These are phyloP conservation scores for Rhagonycha lutea DNA, from an alignment of 2,888 invertebrate species.

Conservation along the genomic window DNA sequence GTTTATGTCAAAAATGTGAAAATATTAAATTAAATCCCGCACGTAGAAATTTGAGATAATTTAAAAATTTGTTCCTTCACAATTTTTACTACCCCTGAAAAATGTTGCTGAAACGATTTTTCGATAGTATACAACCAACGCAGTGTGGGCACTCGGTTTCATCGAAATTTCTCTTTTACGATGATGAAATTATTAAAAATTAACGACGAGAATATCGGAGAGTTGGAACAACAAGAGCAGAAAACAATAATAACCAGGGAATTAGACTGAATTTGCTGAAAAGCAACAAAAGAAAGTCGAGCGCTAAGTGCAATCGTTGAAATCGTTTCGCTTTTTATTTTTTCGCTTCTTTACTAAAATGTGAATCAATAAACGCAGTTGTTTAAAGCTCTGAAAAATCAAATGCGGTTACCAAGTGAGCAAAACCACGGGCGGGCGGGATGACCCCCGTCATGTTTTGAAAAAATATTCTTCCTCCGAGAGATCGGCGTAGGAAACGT, in stretches of 20 bases:
- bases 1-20: not conserved
- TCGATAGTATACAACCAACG: too few species aligned
- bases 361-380: not conserved
- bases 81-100: not conserved
- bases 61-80: not conserved
- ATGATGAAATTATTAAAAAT: not conserved
- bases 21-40: not conserved
- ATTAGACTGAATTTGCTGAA: not conserved
- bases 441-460: not conserved
- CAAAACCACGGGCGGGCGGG: not conserved
- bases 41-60: not conserved
- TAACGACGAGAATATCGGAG: not conserved
- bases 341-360: not conserved
- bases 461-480: not conserved
- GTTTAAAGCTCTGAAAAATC: not conserved
- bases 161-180: not conserved
- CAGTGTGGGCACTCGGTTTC: not conserved
- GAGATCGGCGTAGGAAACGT: not conserved
- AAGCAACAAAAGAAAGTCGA: not conserved
- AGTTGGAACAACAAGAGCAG: not conserved
- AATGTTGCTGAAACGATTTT: not conserved
- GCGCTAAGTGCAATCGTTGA: not conserved
- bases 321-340: not conserved
- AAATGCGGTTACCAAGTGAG: not conserved
- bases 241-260: not conserved